Percentiles rank a stretch among this genome's conserved stretches.
Evolutionary conservation across 2,888 invertebrate genomes (phyloP).

Genomic region (Folsomia candida): DNA sequence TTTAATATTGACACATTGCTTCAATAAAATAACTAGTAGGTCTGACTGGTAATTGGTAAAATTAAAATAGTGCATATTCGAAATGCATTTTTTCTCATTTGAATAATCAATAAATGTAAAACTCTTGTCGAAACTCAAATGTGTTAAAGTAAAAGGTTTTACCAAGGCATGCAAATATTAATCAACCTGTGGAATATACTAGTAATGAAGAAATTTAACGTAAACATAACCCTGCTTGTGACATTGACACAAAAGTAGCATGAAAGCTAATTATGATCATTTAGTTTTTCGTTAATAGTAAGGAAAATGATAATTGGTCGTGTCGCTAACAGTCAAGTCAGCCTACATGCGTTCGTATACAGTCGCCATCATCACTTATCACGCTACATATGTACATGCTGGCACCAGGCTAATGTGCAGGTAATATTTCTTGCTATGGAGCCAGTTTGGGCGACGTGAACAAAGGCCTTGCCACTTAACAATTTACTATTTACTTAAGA

Average conservation of each 20-base stretch:
- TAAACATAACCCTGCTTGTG: conserved; percentile 15
- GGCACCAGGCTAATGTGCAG: background rate
- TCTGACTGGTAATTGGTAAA: too few species aligned
- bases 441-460: background rate
- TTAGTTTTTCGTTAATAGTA: conserved; percentile 19
- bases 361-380: background rate
- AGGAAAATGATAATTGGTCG: conserved; percentile 17
- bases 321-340: background rate
- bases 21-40: too few species aligned
- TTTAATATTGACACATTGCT: too few species aligned
- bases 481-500: background rate
- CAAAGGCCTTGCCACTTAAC: background rate
- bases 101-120: too few species aligned
- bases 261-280: conserved; percentile 18
- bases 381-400: background rate
- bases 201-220: too few species aligned
- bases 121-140: too few species aligned
- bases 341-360: background rate
- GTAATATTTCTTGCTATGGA: background rate
- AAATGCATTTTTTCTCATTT: too few species aligned
- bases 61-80: too few species aligned
- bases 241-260: conserved; percentile 20
- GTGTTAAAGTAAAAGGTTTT: too few species aligned
- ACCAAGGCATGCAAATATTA: too few species aligned
- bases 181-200: too few species aligned